Percentiles rank a stretch among this genome's conserved stretches.
phyloP scores from a whole-genome alignment of 2,113 vertebrate species.

The Orientallactaga bullata region DNA sequence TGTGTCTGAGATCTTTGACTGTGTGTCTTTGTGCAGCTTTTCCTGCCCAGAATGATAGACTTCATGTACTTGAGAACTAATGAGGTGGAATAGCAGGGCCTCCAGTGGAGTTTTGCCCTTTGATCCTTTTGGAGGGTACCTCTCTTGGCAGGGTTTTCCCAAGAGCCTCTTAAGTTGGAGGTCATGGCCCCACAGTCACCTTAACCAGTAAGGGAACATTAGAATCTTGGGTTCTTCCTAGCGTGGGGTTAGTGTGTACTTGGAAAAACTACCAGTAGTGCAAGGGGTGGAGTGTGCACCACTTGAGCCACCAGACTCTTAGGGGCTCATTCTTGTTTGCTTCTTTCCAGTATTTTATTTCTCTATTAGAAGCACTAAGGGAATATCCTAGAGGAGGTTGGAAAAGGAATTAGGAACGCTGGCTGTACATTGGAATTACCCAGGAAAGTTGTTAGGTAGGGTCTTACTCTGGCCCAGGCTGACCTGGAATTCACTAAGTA shows the following conservation, averaged over 20 bases:
- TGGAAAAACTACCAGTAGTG: not conserved
- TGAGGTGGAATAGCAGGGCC: conserved; percentile 65
- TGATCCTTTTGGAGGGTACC: conserved; percentile 66
- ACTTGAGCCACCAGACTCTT: not conserved
- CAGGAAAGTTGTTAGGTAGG: no score
- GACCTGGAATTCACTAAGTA: no score
- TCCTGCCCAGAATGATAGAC: conserved; percentile 52
- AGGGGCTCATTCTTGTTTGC: not conserved
- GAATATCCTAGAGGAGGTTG: not conserved
- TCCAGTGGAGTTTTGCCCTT: conserved; percentile 49
- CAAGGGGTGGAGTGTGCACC: not conserved
- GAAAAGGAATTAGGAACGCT: not conserved
- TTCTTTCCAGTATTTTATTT: not conserved
- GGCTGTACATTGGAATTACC: not conserved
- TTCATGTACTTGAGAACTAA: conserved; percentile 56
- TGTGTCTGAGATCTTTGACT: conserved; percentile 36
- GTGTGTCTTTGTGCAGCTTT: not conserved
- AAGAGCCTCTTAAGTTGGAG: conserved; percentile 23
- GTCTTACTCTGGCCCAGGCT: no score
- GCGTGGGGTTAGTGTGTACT: not conserved
- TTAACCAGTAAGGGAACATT: not conserved
- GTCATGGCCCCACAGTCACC: not conserved
- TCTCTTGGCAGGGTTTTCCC: conserved; percentile 4
- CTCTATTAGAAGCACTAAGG: not conserved
- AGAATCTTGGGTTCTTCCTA: not conserved